phyloP scores from a whole-genome alignment of 2,113 vertebrate genomes.

The Cavia aperea region DNA sequence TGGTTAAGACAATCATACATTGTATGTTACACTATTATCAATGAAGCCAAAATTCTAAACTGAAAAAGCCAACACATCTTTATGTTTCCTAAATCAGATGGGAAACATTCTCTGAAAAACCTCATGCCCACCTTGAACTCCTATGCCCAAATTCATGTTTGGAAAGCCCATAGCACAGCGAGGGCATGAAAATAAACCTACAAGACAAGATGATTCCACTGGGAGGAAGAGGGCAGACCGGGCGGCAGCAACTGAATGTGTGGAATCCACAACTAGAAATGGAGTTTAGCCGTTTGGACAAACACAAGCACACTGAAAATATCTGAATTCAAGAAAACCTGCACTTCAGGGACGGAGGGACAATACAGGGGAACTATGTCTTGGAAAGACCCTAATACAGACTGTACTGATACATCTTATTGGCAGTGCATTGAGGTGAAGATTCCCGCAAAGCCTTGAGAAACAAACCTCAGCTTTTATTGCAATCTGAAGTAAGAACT shows the following conservation, averaged over 20 bases:
- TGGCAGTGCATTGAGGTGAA: neutral
- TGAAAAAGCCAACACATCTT: constrained; percentile 34
- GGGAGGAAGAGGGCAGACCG: neutral
- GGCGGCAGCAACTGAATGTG: neutral
- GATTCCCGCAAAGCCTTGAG: neutral
- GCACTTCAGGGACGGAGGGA: neutral
- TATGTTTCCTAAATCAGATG: constrained; percentile 32
- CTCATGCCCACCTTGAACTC: constrained; percentile 21
- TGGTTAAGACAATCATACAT: neutral
- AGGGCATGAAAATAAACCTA: neutral
- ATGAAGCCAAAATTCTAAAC: constrained; percentile 15
- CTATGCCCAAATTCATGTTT: constrained; percentile 31
- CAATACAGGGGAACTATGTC: neutral
- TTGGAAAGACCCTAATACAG: neutral
- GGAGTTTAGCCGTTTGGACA: neutral
- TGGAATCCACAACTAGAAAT: constrained; percentile 22
- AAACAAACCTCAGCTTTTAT: constrained; percentile 47
- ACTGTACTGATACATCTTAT: neutral
- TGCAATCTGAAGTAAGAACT: constrained; percentile 21
- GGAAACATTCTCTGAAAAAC: constrained; percentile 24
- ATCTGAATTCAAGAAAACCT: constrained; percentile 12
- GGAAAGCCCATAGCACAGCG: constrained; percentile 11
- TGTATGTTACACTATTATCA: neutral
- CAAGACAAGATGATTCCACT: neutral
- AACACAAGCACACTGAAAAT: neutral